Evolutionary conservation across 2,888 invertebrate species (phyloP).

Genomic region (Choreutis nemorana): DNA sequence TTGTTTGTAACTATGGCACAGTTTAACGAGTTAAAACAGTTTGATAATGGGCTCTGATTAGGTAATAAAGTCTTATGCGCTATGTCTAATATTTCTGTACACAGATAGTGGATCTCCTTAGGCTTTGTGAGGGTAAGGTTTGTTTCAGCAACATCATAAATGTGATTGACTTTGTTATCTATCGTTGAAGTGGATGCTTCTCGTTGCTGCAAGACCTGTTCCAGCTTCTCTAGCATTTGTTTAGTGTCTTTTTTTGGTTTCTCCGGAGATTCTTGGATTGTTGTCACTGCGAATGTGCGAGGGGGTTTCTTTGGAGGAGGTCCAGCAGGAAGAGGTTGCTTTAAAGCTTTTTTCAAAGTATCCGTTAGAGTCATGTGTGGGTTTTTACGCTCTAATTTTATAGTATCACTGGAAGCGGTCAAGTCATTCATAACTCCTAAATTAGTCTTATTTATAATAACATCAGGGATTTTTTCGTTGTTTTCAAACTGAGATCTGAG

Average conservation of each 20-base stretch:
- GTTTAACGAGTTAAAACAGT: slow-evolving; percentile 50
- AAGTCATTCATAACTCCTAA: slow-evolving; percentile 36
- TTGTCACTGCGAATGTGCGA: slow-evolving; percentile 59
- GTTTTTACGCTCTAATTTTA: slow-evolving; percentile 47
- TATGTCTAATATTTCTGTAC: slow-evolving; percentile 55
- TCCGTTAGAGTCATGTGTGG: slow-evolving; percentile 59
- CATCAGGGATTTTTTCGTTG: slow-evolving; percentile 4
- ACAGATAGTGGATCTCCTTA: slow-evolving; percentile 58
- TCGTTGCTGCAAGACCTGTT: slow-evolving; percentile 62
- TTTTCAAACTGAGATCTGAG: slow-evolving; percentile 27
- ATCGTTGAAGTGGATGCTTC: slow-evolving; percentile 39
- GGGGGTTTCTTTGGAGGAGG: slow-evolving; percentile 83
- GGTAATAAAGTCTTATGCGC: slow-evolving; percentile 34
- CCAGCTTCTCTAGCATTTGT: slow-evolving; percentile 71
- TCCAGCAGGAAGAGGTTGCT: slow-evolving; percentile 72
- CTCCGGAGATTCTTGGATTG: slow-evolving; percentile 25
- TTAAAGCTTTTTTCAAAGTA: slow-evolving; percentile 71
- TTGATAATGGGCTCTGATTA: slow-evolving; percentile 30
- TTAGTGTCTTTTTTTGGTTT: slow-evolving; percentile 60
- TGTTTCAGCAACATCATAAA: slow-evolving; percentile 27
- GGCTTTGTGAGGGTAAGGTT: slow-evolving; percentile 29
- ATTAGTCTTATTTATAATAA: slow-evolving; percentile 22
- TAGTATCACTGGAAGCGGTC: slow-evolving; percentile 47
- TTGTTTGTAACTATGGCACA: slow-evolving; percentile 36
- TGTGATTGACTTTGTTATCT: slow-evolving; percentile 29